These are phyloP conservation scores for Agraylea sexmaculata DNA, from an alignment of 1,140 invertebrate species.

Conservation along the genomic window DNA sequence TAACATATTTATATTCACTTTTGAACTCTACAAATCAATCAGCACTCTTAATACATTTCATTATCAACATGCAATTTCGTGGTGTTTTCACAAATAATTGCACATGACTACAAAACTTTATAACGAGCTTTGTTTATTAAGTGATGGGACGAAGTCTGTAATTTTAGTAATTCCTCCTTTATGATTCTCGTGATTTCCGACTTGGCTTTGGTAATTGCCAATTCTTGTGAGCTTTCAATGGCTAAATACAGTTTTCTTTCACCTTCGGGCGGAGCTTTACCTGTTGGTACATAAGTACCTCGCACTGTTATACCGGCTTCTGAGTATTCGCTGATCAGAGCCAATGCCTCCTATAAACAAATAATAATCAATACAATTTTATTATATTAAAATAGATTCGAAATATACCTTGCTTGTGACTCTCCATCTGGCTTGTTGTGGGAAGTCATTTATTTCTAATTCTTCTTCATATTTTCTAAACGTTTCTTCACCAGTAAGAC, in stretches of 20 bases:
- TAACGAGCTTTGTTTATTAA: conserved; percentile 87
- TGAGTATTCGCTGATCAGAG: conserved; percentile 97
- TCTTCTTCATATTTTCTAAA: conserved; percentile 97
- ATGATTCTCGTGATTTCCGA: conserved; percentile 96
- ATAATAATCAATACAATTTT: conserved; percentile 17
- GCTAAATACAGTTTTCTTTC: conserved; percentile 95
- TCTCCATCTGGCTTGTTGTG: conserved; percentile 94
- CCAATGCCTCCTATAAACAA: conserved; percentile 73
- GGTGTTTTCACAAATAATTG: conserved; percentile 1
- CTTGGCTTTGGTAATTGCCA: conserved; percentile 95
- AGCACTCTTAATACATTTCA: too few species aligned
- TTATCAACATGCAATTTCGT: background rate
- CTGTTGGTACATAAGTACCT: conserved; percentile 88
- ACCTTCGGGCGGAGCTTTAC: conserved; percentile 84
- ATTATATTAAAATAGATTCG: background rate
- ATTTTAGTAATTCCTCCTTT: conserved; percentile 91
- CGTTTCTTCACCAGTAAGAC: conserved; percentile 57
- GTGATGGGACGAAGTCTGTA: conserved; percentile 77
- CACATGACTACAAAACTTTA: conserved; percentile 71
- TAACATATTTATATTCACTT: too few species aligned
- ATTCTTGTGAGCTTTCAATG: conserved; percentile 96
- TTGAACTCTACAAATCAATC: too few species aligned
- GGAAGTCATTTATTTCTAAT: conserved; percentile 99
- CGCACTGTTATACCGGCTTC: conserved; percentile 97
- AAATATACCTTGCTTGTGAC: conserved; percentile 83